A percentile compares a stretch with the other conserved stretches of the same genome.
phyloP scores from a whole-genome alignment of 2,797 vertebrate species.

The Myripristis murdjan region DNA sequence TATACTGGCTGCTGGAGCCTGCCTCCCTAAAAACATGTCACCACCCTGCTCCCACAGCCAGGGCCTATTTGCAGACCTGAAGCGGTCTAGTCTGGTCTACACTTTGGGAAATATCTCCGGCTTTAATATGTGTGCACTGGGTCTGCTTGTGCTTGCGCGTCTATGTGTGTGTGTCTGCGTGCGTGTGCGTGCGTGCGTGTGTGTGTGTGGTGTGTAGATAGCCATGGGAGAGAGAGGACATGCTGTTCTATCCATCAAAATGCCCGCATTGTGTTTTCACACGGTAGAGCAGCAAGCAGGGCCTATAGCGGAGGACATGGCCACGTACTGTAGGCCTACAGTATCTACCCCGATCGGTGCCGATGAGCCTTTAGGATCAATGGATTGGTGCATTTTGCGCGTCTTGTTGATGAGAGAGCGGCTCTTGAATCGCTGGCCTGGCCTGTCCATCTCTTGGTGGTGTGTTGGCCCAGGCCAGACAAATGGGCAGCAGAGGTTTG shows the following conservation, averaged over 20 bases:
- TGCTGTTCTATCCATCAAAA: constrained; percentile 84
- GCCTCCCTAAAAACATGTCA: constrained; percentile 70
- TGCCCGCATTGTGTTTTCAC: constrained; percentile 86
- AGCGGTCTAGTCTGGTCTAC: constrained; percentile 56
- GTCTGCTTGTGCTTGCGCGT: constrained; percentile 52
- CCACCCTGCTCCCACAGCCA: constrained; percentile 72
- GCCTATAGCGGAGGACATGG: constrained; percentile 69
- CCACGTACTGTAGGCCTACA: constrained; percentile 58
- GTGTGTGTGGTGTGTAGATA: constrained; percentile 42
- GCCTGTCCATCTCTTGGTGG: constrained; percentile 50
- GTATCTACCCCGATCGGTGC: constrained; percentile 41
- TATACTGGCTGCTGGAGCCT: constrained; percentile 50
- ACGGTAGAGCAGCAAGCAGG: constrained; percentile 68
- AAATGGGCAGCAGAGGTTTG: constrained; percentile 11
- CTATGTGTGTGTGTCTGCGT: not conserved
- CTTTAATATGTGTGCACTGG: constrained; percentile 64
- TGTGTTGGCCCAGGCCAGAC: constrained; percentile 16
- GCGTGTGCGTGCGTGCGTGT: constrained; percentile 42
- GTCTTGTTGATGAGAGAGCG: constrained; percentile 52
- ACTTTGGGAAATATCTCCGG: constrained; percentile 46
- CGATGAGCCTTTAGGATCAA: constrained; percentile 69
- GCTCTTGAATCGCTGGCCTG: constrained; percentile 27
- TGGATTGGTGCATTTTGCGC: constrained; percentile 63
- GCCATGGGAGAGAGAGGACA: constrained; percentile 76
- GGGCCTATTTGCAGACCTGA: constrained; percentile 65